Evolutionary conservation across 1,140 invertebrate species (phyloP), one percentile per base, ranked within the genome.

Genomic region (Pararge aegeria): DNA sequence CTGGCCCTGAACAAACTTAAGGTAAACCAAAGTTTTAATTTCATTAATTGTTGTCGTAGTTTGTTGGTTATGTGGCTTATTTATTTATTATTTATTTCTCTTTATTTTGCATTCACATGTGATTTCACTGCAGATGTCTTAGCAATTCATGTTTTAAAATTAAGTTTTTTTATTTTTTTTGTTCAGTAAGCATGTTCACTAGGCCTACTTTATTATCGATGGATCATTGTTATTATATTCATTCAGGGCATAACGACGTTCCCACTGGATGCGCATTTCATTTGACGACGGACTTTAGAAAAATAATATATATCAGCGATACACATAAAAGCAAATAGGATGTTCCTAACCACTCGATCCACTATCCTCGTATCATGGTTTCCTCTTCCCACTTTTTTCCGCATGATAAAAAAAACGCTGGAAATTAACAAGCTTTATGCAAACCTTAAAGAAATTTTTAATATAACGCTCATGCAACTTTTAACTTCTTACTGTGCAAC

Each of bases 41-140:
- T n/a, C 72, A 71, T 76, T 57, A 49, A 64, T 56, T 68, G 64
- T 75, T 63, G 64, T 75, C 55, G 80, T 87, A 83, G 80, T 81
- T 78, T 82, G 68, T 72, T 83, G 78, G 82, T 87, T 86, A 81
- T 89, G 75, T 86, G 77, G 84, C 84, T 89, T 89, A 86, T 89
- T 83, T 89, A 86, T 89, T 85, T 84, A 77, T 80, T 79, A 73
- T 83, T 86, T 75, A 66, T 77, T 70, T 70, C 63, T 73, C 51
- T 79, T 77, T 81, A 78, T 82, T 34, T 86, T 85, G 81, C 82
- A 86, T 89, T 89, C 86, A 89, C 86, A 89, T 89, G 86, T 89
- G 86, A 89, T 89, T 89, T 89, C 86, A 89, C 86, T 85, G 86
- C 86, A 85, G 73, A 79, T 77, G 67, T 82, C 63, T 79, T 77